Base-by-base conservation (phyloP, 2,113 vertebrate species). In the Pluvialis apricaria region DNA sequence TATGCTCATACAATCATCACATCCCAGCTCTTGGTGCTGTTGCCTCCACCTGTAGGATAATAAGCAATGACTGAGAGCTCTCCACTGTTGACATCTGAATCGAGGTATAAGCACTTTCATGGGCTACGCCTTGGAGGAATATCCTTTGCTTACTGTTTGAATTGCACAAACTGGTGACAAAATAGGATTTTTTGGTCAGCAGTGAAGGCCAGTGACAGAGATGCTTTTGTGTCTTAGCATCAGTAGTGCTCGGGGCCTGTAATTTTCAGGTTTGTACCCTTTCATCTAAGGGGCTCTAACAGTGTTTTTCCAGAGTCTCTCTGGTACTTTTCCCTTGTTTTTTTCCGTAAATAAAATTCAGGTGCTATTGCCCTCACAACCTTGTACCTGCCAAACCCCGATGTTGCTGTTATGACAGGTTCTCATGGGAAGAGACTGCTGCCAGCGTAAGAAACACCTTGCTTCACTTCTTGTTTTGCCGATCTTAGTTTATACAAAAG, bases 351-450 rank as follows among this genome's bases (percentile, higher is more conserved):
- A 10, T 76, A 21, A 22, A 52, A 45, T 75, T 84, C 47, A 51
- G 29, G 6, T 44, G 21, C 4, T 76, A 11, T 12, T 92, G 28
- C 11, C 20, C 47, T 76, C 49, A 79, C 8, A 55, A 20, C 18
- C 26, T 47, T 25, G 16, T 52, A 32, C 21, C 51, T 91, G 24
- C 32, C 55, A 71, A 66, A 49, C 2, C 2, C 68, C 62, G 25
- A 57, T 15, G 15, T 1, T 66, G 40, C 16, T 86, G 49, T 44
- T 90, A 52, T 52, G 54, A 61, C 1, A 9, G 14, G 12, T 52
- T 90, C 68, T 94, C 38, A 36, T 18, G 29, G 26, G 47, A 79
- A 71, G 28, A 0, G 0, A 64, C 25, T 34, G 29, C 7, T 0
- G 1, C 44, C 58, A 42, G 32, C 9, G 5, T 24, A 40, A 60